Evolutionary conservation across 2,888 invertebrate genomes (phyloP).

Genomic region (Eilema griseolum): DNA sequence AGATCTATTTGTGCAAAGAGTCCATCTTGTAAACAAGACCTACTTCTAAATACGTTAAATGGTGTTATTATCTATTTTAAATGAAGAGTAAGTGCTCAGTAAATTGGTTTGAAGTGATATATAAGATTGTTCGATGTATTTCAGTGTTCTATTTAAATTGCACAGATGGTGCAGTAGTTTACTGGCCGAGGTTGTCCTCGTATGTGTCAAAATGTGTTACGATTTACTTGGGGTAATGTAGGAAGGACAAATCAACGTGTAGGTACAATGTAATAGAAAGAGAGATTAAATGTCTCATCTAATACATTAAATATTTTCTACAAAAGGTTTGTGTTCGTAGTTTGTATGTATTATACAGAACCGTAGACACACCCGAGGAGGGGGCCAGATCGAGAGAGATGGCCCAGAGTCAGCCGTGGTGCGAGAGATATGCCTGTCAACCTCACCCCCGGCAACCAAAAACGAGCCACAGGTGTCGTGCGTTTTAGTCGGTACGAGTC

Average conservation of each 20-base stretch:
- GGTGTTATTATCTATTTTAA: background rate
- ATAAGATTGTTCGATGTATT: background rate
- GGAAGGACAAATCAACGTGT: too few species aligned
- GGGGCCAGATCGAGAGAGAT: too few species aligned
- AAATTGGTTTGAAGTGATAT: slow-evolving; percentile 1
- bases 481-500: too few species aligned
- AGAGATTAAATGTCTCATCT: background rate
- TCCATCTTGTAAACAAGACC: slow-evolving; percentile 4
- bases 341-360: background rate
- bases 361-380: too few species aligned
- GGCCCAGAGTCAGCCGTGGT: too few species aligned
- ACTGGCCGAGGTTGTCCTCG: background rate
- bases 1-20: background rate
- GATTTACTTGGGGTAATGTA: background rate
- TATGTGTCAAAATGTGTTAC: background rate
- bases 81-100: background rate
- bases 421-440: too few species aligned
- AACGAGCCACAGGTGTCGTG: too few species aligned
- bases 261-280: too few species aligned
- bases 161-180: background rate
- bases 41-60: background rate
- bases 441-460: too few species aligned
- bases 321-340: background rate
- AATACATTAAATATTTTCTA: too few species aligned
- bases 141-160: background rate